A percentile compares a stretch with the other conserved stretches of the same genome.
These are phyloP conservation scores for Nephila pilipes DNA, from an alignment of 1,140 invertebrate genomes.

Conservation along the genomic window DNA sequence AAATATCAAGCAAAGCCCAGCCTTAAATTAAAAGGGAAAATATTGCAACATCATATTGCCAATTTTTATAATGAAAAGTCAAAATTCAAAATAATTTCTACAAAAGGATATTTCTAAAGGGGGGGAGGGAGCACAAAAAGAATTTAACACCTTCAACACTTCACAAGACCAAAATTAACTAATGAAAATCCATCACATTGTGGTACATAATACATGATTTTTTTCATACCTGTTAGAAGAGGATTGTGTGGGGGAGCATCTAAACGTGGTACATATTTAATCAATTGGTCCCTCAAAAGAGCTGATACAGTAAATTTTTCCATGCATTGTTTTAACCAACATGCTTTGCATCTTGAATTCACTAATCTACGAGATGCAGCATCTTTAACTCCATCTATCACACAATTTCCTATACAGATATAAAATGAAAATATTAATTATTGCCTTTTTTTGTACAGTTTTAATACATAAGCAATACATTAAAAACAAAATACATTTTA, in stretches of 20 bases:
- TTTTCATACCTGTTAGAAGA: conserved; percentile 48
- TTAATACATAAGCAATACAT: too few species aligned
- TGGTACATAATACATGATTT: background rate
- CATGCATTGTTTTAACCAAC: conserved; percentile 92
- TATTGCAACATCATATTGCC: too few species aligned
- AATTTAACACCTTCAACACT: background rate
- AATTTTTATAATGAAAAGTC: too few species aligned
- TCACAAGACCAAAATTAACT: background rate
- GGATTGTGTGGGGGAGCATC: conserved; percentile 71
- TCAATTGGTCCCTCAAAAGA: conserved; percentile 77
- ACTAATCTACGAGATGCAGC: conserved; percentile 78
- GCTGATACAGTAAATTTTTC: conserved; percentile 88
- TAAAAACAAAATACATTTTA: too few species aligned
- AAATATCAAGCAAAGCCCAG: too few species aligned
- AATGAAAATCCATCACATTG: background rate
- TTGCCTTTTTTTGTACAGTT: background rate
- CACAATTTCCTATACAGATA: conserved; percentile 64
- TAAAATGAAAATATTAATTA: background rate
- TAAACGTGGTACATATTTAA: conserved; percentile 81
- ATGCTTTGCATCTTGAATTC: conserved; percentile 86
- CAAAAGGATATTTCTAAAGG: too few species aligned
- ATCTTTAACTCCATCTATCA: conserved; percentile 67
- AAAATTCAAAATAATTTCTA: too few species aligned
- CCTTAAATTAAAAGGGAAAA: too few species aligned
- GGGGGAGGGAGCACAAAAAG: background rate